A percentile compares a stretch with the other conserved stretches of the same genome.
These are phyloP conservation scores for Choreutis nemorana DNA, from an alignment of 2,888 invertebrate genomes.

Conservation along the genomic window DNA sequence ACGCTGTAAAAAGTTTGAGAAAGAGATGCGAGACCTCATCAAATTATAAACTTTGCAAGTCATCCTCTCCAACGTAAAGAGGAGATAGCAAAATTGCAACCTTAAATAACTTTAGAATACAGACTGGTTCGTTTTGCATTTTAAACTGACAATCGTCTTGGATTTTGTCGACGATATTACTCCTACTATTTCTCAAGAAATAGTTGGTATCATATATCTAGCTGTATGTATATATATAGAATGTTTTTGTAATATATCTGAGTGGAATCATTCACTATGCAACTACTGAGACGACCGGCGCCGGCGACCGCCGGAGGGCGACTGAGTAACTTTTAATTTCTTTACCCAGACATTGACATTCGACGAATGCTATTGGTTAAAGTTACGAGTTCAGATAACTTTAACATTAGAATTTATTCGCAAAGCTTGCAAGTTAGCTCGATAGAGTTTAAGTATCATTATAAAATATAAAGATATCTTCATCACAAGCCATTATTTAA, in stretches of 20 bases:
- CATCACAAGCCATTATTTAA: constrained; percentile 1
- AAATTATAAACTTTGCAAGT: constrained; percentile 42
- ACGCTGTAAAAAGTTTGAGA: constrained; percentile 32
- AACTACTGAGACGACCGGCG: constrained; percentile 33
- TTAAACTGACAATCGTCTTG: too few species aligned
- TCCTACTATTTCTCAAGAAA: too few species aligned
- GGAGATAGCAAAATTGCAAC: constrained; percentile 3
- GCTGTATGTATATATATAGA: too few species aligned
- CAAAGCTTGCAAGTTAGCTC: too few species aligned
- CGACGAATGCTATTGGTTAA: constrained; percentile 53
- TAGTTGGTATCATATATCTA: too few species aligned
- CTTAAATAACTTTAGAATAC: too few species aligned
- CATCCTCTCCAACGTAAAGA: constrained; percentile 15
- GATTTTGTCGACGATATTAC: too few species aligned
- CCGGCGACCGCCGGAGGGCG: constrained; percentile 41
- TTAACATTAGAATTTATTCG: constrained; percentile 21
- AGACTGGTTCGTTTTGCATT: too few species aligned
- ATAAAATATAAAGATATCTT: constrained; percentile 2
- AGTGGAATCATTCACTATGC: too few species aligned
- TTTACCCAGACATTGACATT: constrained; percentile 53
- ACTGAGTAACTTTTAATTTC: constrained; percentile 61
- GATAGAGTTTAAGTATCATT: too few species aligned
- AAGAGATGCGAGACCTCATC: constrained; percentile 36
- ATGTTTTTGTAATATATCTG: too few species aligned
- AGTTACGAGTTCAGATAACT: constrained; percentile 55